Evolutionary conservation across 2,888 invertebrate genomes (phyloP), one percentile per base, ranked within the genome.

Genomic region (Drosophila algonquin): DNA sequence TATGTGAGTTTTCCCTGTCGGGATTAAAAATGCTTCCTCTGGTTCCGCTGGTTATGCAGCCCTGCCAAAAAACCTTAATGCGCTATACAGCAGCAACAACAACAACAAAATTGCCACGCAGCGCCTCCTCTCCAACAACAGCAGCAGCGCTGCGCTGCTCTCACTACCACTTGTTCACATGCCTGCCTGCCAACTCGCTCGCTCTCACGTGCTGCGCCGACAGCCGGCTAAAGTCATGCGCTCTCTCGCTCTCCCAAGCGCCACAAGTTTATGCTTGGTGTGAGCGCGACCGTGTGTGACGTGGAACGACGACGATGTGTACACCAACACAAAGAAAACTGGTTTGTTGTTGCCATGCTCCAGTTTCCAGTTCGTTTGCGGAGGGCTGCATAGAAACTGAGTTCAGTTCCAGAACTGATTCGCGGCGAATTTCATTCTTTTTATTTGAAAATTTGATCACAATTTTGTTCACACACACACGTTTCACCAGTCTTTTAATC

Each of bases 21-120:
- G 21, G 1, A 3, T 12, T 8, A 8, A 14, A 8, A 9, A 27
- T 24, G n/a, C 40, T n/a, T 40, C 40, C n/a, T 1, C n/a, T n/a
- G 7, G 40, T 50, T 50, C 8, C n/a, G n/a, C 5, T n/a, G n/a
- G 9, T 9, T 50, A 27, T 24, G 27, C 50, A 50, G 50, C 50
- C 50, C 50, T 50, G n/a, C 14, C 54, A 54, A 35, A 18, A 54
- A 40, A 40, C 40, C 14, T 40, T 40, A 40, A 40, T 40, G 14
- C 40, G 46, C 58, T 51, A 77, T 54, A 67, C 32, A 69, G 27
- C 46, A 59, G 40, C 16, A 44, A n/a, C 21, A 55, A 51, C 21
- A 55, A 51, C n/a, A 60, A 46, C 54, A 57, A 87, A 88, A 83
- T 76, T 87, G 87, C 87, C 87, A 87, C 87, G 87, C 82, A 86